Conservation (phyloP, 1,140 invertebrate species). For the Harlomillsia oculata region DNA sequence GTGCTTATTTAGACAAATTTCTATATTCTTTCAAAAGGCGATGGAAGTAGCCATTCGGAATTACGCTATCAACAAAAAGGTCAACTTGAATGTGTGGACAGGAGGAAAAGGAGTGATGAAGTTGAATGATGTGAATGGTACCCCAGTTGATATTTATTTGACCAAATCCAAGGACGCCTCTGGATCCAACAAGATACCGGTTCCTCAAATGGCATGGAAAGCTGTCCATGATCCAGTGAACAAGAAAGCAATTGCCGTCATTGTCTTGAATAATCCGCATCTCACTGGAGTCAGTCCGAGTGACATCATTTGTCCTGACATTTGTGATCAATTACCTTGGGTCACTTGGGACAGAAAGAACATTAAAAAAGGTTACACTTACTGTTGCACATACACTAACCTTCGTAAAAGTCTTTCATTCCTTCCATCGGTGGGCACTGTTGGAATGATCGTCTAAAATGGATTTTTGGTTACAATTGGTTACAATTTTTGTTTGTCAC, state of each 20-base stretch:
- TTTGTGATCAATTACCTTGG: conserved; percentile 31
- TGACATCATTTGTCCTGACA: conserved; percentile 25
- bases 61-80: conserved; percentile 3
- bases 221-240: conserved; percentile 47
- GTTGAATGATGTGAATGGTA: conserved; percentile 42
- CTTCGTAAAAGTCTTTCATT: too few relatives aligned
- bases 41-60: conserved; percentile 21
- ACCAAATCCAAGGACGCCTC: conserved; percentile 36
- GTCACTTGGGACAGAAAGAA: conserved; percentile 26
- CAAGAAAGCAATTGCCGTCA: conserved; percentile 48
- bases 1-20: too few relatives aligned
- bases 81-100: conserved; percentile 46
- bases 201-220: conserved; percentile 38
- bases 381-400: conserved; percentile 17
- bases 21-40: too few relatives aligned
- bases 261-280: conserved; percentile 54
- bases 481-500: too few relatives aligned
- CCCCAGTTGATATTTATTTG: conserved; percentile 44
- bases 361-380: conserved; percentile 24
- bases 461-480: too few relatives aligned
- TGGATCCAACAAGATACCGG: not conserved
- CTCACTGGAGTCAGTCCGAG: conserved; percentile 29
- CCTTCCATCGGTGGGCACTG: too few relatives aligned
- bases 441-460: too few relatives aligned
- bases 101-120: conserved; percentile 48